phyloP scores from a whole-genome alignment of 2,113 vertebrate species.

The Hystrix brachyura region DNA sequence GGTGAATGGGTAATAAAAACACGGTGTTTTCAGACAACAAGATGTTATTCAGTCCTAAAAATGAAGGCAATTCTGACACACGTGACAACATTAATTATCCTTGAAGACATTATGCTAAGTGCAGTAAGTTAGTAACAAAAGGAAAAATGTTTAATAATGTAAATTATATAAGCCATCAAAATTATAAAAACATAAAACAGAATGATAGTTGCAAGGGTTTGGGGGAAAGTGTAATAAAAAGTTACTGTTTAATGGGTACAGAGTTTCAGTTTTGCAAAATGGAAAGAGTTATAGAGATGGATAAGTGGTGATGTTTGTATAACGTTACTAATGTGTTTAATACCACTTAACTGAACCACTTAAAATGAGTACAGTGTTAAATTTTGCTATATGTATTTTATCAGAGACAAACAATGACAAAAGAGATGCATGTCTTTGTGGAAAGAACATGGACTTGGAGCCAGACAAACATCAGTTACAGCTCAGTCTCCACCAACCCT shows the following conservation, averaged over 20 bases:
- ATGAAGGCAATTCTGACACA: background rate
- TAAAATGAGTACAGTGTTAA: background rate
- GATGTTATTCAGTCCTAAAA: background rate
- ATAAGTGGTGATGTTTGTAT: background rate
- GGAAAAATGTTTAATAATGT: background rate
- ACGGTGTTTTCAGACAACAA: too few species aligned
- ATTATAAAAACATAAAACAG: background rate
- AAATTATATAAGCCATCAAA: background rate
- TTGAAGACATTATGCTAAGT: background rate
- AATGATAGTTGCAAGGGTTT: too few species aligned
- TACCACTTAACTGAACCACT: background rate
- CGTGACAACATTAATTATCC: background rate
- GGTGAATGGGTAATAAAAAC: background rate
- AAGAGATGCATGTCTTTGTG: background rate
- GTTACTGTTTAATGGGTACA: background rate
- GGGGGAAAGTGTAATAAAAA: accelerated
- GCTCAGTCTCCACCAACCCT: background rate
- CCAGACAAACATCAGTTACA: background rate
- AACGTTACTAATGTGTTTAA: background rate
- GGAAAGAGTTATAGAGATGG: background rate
- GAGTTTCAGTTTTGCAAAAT: background rate
- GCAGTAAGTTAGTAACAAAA: background rate
- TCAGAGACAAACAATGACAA: background rate
- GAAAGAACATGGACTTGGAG: background rate
- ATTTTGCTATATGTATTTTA: background rate